phyloP scores from a whole-genome alignment of 2,113 vertebrate species.

The Tachysurus fulvidraco region DNA sequence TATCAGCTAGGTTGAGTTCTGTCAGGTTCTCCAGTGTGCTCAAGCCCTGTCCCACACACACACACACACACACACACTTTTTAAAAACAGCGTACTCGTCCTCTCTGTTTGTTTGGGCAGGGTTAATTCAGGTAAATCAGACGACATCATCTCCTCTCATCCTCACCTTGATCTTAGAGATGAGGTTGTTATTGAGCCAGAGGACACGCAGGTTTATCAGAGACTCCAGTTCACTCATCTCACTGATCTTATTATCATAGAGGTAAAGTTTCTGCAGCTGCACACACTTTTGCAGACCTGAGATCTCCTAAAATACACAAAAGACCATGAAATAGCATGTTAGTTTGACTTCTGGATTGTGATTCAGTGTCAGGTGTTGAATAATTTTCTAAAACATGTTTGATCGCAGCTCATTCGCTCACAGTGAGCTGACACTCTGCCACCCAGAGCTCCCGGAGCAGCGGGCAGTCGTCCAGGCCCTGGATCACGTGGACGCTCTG shows the following conservation, averaged over 20 bases:
- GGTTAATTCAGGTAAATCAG: background rate
- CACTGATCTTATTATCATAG: constrained; percentile 80
- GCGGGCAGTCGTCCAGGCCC: constrained; percentile 70
- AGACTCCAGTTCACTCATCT: constrained; percentile 74
- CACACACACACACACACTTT: constrained; percentile 2
- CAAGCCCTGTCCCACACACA: constrained; percentile 71
- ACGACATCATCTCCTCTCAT: background rate
- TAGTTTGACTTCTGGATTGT: background rate
- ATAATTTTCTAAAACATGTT: background rate
- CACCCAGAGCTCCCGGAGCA: constrained; percentile 82
- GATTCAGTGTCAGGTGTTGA: background rate
- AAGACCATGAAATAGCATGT: background rate
- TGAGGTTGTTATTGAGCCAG: constrained; percentile 81
- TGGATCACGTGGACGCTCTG: constrained; percentile 77
- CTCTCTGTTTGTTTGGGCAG: background rate
- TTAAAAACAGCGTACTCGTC: background rate
- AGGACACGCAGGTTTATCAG: constrained; percentile 70
- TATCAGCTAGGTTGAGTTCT: constrained; percentile 83
- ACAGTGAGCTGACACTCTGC: constrained; percentile 77
- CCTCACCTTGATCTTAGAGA: constrained; percentile 75
- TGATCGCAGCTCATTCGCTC: constrained; percentile 45
- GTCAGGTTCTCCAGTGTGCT: constrained; percentile 74
- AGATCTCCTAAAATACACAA: constrained; percentile 70
- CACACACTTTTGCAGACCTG: constrained; percentile 71
- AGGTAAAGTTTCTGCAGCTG: constrained; percentile 79